Base-by-base conservation (phyloP, 30 jellyfish, hydroid and myxozoan genomes). In the Pelagia noctiluca region DNA sequence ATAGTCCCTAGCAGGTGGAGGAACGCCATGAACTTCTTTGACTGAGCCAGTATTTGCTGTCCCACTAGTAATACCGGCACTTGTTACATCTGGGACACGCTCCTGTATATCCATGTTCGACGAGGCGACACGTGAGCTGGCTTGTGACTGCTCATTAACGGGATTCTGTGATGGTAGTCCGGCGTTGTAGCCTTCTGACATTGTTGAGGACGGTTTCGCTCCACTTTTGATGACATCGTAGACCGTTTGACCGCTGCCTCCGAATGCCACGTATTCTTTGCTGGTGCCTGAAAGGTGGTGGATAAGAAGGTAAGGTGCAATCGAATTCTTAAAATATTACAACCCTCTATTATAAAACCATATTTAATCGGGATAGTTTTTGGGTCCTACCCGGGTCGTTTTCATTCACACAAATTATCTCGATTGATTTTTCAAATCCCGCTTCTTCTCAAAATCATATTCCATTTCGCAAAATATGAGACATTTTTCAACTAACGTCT, bases 151-250 rank as follows among this genome's bases (percentile, higher is more conserved):
- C 80, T 71, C 48, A 68, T 32, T 63, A 82, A n/a, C 63, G 5
- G 38, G 35, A 3, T 31, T 2, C 18, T 48, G 54, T 36, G 90
- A 23, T 26, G 92, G 92, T 28, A 82, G 28, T 12, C 96, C 96
- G 13, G 96, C 96, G 66, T 87, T 87, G 88, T 87, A 77, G 46
- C 96, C 96, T 16, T 77, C 88, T 21, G 82, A 31, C 96, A 87
- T 87, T 3, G 87, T 28, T 0, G 83, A 23, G 1, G 82, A 63
- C 26, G 75, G 64, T 16, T 60, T 76, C 0, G 76, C 73, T 10
- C 24, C 88, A 35, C 88, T 29, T 35, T 77, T 77, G 25, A 78
- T 42, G 0, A 85, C 84, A 18, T 87, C 96, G 38, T 21, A 64
- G 16, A 87, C 83, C 0, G 48, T 75, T n/a, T 78, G 75, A 25